Percentiles rank a stretch among this genome's conserved stretches.
Conservation (phyloP, 35 echinoderm and acorn worm genomes). For the Lytechinus variegatus region DNA sequence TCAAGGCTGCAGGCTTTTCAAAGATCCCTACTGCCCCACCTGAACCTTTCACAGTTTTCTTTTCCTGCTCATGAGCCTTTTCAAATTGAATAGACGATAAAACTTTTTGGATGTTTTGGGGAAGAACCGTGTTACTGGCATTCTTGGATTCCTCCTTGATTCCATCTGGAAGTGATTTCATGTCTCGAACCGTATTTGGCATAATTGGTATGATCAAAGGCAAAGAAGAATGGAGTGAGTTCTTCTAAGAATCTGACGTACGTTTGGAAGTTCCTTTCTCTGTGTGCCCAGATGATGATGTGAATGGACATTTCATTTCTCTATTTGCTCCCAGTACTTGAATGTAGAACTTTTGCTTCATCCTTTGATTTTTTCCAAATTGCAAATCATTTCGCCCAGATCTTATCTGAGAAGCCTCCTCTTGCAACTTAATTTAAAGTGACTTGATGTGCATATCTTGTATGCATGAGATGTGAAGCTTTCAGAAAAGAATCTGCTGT, state of each 20-base stretch:
- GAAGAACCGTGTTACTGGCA: background rate
- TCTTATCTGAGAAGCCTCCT: background rate
- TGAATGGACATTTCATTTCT: conserved; percentile 47
- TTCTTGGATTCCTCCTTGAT: no score
- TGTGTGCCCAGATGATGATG: conserved; percentile 11
- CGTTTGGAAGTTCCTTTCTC: conserved; percentile 42
- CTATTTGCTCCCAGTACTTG: conserved; percentile 47
- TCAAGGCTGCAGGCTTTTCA: conserved; percentile 48
- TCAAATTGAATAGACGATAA: conserved; percentile 65
- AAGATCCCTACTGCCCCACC: conserved; percentile 74
- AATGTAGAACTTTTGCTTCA: conserved; percentile 47
- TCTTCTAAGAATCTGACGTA: conserved; percentile 63
- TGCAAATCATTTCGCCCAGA: background rate
- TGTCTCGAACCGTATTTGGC: no score
- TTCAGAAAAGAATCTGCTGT: conserved; percentile 52
- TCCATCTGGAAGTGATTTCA: no score
- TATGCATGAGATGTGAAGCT: conserved; percentile 55
- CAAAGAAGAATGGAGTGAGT: conserved; percentile 54
- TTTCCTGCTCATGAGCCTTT: conserved; percentile 68
- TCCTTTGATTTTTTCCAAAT: conserved; percentile 1
- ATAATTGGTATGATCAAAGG: conserved; percentile 52
- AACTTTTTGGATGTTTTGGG: no score
- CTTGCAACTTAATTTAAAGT: conserved; percentile 33
- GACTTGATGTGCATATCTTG: conserved; percentile 62
- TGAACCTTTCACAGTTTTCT: conserved; percentile 58